Evolutionary conservation across 37 sponge, comb jelly and placozoan species (phyloP).

Genomic region (Aphrocallistes beatrix): DNA sequence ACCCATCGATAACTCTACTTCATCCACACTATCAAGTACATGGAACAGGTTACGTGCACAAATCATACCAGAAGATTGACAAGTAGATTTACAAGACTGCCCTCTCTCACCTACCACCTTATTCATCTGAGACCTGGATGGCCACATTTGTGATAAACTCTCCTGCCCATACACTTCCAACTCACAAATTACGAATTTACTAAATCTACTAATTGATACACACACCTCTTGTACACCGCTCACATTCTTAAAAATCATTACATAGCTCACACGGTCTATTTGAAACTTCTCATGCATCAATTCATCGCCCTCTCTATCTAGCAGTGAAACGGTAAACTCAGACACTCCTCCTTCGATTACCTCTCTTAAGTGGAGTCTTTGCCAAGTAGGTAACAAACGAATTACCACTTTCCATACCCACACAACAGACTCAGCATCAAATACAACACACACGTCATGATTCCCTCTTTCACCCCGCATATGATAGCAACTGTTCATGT

Average conservation of each 20-base stretch:
- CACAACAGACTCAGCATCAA: neutral
- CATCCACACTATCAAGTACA: neutral
- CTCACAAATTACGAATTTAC: neutral
- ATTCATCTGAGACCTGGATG: neutral
- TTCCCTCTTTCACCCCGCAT: neutral
- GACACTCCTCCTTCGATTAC: neutral
- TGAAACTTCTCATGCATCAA: neutral
- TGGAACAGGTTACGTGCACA: neutral
- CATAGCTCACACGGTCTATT: neutral
- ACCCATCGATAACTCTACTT: neutral
- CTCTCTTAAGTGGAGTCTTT: neutral
- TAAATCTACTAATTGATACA: no score
- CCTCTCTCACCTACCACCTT: neutral
- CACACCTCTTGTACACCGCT: no score
- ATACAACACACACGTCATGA: neutral
- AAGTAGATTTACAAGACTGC: neutral
- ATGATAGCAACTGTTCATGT: neutral
- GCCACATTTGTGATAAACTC: neutral
- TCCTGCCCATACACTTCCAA: neutral
- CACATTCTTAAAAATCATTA: neutral
- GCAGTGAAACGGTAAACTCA: neutral
- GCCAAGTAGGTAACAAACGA: neutral
- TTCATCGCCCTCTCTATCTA: neutral
- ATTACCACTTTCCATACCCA: neutral
- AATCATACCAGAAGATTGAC: neutral